Evolutionary conservation across 2,888 invertebrate species (phyloP), one percentile per base, ranked within the genome.

Genomic region (Drosophila atripex): DNA sequence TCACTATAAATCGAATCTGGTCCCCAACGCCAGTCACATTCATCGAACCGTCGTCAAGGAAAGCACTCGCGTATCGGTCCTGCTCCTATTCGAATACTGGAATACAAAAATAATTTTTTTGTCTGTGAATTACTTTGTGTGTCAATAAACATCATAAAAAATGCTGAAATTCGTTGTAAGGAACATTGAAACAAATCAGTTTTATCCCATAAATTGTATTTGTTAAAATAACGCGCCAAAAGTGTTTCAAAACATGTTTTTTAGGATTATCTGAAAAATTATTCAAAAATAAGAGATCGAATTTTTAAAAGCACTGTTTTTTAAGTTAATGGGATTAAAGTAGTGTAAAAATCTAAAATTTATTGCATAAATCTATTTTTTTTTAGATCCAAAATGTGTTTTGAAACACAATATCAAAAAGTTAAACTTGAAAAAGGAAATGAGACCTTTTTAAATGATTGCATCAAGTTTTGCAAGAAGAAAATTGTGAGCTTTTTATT

Each of bases 1-100:
- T 51, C 75, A 87, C 89, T 91, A 91, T 91, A 91, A 91, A 91
- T 91, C 90, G 89, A 88, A 91, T 91, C 90, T 90, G 89, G 91
- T 88, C 89, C 77, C 88, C 87, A 80, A 74, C 68, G 60, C 60
- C 73, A 82, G 86, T 78, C 88, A 89, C 91, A 90, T 89, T 90
- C 90, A 88, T 80, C 86, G 72, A 76, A 78, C 69, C 76, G 80
- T 70, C 88, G 87, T 84, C 86, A 80, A 84, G 79, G 87, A 79
- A 88, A 63, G 65, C 55, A 57, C 86, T 77, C 83, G 80, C 35
- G 43, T 18, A 57, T 30, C 68, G n/a, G 63, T 25, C 25, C 25
- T 21, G 1, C 16, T 50, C n/a, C 41, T 16, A 11, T 18, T 14
- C 4, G 14, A 16, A 16, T 18, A 11, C 12, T 25, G 11, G 55